phyloP scores from a whole-genome alignment of 2,113 vertebrate species.

The Syngnathus scovelli region DNA sequence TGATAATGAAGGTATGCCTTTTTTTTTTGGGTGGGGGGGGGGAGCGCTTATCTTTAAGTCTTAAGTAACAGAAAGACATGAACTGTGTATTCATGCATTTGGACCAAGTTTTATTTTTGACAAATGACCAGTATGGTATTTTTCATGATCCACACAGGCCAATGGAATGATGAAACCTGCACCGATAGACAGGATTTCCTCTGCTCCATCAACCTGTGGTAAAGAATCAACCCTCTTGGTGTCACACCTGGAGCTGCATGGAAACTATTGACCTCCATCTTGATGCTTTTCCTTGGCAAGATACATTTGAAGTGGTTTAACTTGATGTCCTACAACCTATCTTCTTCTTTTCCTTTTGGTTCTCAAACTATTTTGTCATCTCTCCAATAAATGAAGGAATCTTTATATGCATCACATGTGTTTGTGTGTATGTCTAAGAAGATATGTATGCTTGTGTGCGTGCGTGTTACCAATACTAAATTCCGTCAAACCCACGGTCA shows the following conservation, averaged over 20 bases:
- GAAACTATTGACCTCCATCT: background rate
- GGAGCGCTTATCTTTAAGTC: background rate
- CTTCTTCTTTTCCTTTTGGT: background rate
- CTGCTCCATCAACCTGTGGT: background rate
- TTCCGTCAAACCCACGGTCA: background rate
- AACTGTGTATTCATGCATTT: background rate
- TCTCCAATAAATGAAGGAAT: constrained; percentile 5
- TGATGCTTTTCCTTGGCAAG: background rate
- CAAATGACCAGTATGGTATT: background rate
- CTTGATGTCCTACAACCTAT: background rate
- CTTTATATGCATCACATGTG: background rate
- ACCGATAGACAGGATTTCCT: background rate
- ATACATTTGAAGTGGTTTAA: background rate
- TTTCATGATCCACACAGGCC: background rate
- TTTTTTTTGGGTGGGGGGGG: too few relatives aligned
- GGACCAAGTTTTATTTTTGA: background rate
- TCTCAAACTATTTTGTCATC: background rate
- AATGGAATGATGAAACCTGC: background rate
- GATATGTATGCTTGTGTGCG: background rate
- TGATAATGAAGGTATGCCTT: background rate
- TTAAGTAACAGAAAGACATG: background rate
- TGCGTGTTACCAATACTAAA: background rate
- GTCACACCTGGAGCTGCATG: background rate
- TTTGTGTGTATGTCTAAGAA: background rate
- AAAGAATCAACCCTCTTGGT: background rate